phyloP scores from a whole-genome alignment of 2,888 invertebrate species.

The Eristalis tenax region DNA sequence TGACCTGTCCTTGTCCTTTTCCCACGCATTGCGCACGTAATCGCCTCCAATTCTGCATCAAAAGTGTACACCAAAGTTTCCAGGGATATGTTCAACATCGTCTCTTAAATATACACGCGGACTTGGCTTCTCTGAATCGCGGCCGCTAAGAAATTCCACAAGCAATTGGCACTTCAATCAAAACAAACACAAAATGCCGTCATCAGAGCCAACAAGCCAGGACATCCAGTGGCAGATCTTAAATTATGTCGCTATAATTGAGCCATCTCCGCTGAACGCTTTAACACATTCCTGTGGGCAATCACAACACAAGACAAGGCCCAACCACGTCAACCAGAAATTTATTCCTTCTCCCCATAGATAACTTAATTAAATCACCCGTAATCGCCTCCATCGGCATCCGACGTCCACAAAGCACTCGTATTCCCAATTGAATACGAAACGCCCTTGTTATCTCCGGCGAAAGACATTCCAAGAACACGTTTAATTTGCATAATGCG shows the following conservation, averaged over 20 bases:
- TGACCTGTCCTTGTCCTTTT: no score
- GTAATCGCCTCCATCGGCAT: slow-evolving; percentile 18
- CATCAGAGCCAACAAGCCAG: neutral
- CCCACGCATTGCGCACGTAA: no score
- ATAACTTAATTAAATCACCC: slow-evolving; percentile 45
- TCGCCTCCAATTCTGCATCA: no score
- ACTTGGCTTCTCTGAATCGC: no score
- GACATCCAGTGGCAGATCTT: neutral
- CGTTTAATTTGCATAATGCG: slow-evolving; percentile 46
- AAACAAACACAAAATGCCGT: neutral
- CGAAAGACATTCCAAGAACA: slow-evolving; percentile 21
- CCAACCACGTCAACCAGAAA: neutral
- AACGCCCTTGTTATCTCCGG: slow-evolving; percentile 30
- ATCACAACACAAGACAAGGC: neutral
- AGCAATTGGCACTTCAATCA: neutral
- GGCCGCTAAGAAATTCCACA: no score
- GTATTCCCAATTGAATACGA: slow-evolving; percentile 57
- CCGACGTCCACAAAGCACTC: slow-evolving; percentile 20
- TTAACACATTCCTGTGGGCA: neutral
- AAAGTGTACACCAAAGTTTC: no score
- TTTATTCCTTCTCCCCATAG: neutral
- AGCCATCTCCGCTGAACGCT: neutral
- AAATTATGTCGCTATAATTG: neutral
- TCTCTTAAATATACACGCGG: no score
- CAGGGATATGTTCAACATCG: no score